phyloP scores from a whole-genome alignment of 2,888 invertebrate species.

The Hymenopus coronatus region DNA sequence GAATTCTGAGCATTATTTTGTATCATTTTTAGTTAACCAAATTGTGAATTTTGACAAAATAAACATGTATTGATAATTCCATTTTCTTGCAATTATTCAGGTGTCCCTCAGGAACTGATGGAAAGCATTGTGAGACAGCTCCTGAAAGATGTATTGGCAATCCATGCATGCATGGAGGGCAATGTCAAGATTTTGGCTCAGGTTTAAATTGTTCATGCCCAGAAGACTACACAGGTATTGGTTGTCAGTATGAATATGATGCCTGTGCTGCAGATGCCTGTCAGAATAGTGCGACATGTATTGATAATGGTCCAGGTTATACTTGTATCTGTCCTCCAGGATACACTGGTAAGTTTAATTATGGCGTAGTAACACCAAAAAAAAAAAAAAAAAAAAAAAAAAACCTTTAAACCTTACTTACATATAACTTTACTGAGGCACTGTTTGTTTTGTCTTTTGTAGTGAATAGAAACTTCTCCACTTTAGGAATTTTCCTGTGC shows the following conservation, averaged over 20 bases:
- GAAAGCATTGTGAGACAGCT: constrained; percentile 94
- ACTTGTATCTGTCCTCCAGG: constrained; percentile 84
- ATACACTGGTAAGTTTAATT: constrained; percentile 49
- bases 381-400: too few species aligned
- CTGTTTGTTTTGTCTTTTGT: too few species aligned
- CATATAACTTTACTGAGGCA: too few species aligned
- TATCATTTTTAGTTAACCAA: too few species aligned
- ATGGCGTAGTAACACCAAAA: not conserved
- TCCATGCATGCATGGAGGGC: constrained; percentile 94
- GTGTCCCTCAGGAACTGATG: constrained; percentile 93
- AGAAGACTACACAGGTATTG: constrained; percentile 78
- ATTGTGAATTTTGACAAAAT: too few species aligned
- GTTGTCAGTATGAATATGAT: constrained; percentile 91
- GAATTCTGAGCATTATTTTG: too few species aligned
- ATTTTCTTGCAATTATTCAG: constrained; percentile 44
- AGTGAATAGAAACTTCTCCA: too few species aligned
- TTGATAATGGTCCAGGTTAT: constrained; percentile 81
- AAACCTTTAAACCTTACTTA: too few species aligned
- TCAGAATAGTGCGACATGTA: constrained; percentile 88
- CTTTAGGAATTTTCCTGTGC: too few species aligned
- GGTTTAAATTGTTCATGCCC: constrained; percentile 93
- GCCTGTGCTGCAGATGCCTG: constrained; percentile 89
- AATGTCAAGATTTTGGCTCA: constrained; percentile 93
- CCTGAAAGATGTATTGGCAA: constrained; percentile 92
- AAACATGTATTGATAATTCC: too few species aligned